Conservation (phyloP, 2,113 vertebrate genomes). For the Dromiciops gliroides region DNA sequence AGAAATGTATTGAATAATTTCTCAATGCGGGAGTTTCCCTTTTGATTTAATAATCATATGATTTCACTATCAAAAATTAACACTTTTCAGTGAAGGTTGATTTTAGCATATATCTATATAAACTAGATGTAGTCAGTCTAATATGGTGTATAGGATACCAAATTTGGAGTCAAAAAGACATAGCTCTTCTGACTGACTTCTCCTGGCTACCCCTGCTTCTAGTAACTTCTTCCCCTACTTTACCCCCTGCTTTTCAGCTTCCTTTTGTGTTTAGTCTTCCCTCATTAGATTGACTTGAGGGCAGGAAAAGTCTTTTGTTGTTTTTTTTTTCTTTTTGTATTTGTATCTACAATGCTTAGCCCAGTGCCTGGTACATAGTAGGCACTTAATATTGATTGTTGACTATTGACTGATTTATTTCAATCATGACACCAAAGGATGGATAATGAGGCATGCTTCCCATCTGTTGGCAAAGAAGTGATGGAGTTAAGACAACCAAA, state of each 20-base stretch:
- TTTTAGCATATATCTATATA: too few relatives aligned
- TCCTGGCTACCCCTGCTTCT: background rate
- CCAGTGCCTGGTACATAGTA: background rate
- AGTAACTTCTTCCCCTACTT: background rate
- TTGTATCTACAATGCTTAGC: background rate
- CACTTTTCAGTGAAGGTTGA: too few relatives aligned
- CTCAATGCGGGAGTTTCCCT: too few relatives aligned
- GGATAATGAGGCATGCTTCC: background rate
- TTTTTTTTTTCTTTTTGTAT: background rate
- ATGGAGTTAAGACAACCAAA: background rate
- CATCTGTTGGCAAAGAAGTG: background rate
- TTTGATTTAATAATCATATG: too few relatives aligned
- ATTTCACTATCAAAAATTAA: too few relatives aligned
- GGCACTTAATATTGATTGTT: background rate
- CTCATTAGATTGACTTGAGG: background rate
- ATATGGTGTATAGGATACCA: too few relatives aligned
- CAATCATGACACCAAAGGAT: background rate
- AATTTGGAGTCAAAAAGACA: too few relatives aligned
- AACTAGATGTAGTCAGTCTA: too few relatives aligned
- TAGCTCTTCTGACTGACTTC: too few relatives aligned
- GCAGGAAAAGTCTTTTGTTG: background rate
- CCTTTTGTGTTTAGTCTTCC: constrained; percentile 13
- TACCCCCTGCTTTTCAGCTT: background rate
- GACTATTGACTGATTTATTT: background rate
- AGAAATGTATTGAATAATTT: too few relatives aligned